These are phyloP conservation scores for Rissa tridactyla DNA, from an alignment of 2,113 vertebrate genomes.

Conservation along the genomic window DNA sequence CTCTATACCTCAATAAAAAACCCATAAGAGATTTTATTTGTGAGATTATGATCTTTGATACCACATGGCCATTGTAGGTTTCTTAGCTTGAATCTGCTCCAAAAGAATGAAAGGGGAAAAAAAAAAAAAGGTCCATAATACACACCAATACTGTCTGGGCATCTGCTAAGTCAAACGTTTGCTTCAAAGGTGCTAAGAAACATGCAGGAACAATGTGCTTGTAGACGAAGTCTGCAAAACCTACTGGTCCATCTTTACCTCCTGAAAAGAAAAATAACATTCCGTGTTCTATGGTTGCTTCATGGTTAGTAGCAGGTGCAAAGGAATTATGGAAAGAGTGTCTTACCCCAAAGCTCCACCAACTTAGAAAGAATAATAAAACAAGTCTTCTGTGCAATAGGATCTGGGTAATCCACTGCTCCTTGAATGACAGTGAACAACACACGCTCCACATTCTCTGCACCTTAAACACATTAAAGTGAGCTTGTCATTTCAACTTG, in stretches of 20 bases:
- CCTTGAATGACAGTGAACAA: constrained; percentile 96
- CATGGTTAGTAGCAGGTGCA: neutral
- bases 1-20: neutral
- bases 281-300: neutral
- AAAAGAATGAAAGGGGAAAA: neutral
- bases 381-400: constrained; percentile 95
- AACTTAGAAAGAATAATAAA: constrained; percentile 94
- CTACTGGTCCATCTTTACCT: constrained; percentile 93
- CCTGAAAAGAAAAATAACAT: constrained; percentile 74
- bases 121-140: neutral
- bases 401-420: constrained; percentile 95
- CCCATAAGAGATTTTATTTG: neutral
- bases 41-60: neutral
- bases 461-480: constrained; percentile 70
- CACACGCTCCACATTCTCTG: constrained; percentile 91
- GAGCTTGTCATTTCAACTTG: neutral
- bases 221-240: constrained; percentile 97
- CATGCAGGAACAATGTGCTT: constrained; percentile 97
- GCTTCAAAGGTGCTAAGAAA: constrained; percentile 95
- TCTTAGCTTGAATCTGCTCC: neutral
- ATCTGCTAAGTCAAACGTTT: constrained; percentile 94
- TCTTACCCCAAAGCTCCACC: constrained; percentile 93
- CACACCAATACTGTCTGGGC: constrained; percentile 94
- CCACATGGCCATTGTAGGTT: neutral
- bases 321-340: neutral